phyloP scores from a whole-genome alignment of 2,888 invertebrate species.

The Philopedon plagiatum region DNA sequence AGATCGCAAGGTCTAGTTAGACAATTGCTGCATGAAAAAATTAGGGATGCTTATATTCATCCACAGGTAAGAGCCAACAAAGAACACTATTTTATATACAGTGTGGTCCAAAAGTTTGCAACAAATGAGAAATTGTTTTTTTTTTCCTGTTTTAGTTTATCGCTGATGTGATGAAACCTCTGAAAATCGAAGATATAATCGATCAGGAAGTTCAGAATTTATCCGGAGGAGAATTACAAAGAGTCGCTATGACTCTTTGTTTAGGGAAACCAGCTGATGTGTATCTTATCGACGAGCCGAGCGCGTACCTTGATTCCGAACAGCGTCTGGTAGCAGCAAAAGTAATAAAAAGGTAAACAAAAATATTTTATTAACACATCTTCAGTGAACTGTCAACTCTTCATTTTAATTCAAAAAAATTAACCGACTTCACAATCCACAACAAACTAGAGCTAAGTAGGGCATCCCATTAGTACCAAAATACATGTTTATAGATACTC shows the following conservation, averaged over 20 bases:
- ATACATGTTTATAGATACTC: too few species aligned
- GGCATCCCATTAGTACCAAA: too few species aligned
- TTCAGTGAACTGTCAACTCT: too few species aligned
- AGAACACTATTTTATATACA: too few species aligned
- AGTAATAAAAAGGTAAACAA: conserved; percentile 94
- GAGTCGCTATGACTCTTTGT: conserved; percentile 96
- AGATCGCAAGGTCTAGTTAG: conserved; percentile 95
- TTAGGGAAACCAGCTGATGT: conserved; percentile 99
- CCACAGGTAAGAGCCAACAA: conserved; percentile 79
- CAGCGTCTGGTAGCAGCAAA: conserved; percentile 99
- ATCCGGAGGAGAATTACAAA: conserved; percentile 99
- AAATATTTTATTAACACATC: too few species aligned
- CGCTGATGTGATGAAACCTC: conserved; percentile 98
- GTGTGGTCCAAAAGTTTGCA: too few species aligned
- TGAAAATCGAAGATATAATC: conserved; percentile 96
- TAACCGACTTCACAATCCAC: too few species aligned
- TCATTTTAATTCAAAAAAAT: too few species aligned
- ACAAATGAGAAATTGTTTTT: too few species aligned
- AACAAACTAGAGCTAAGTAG: too few species aligned
- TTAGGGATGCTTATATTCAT: conserved; percentile 97
- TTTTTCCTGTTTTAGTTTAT: conserved; percentile 80
- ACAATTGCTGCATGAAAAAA: conserved; percentile 94
- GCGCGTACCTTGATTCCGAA: conserved; percentile 99
- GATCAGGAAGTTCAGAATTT: conserved; percentile 98
- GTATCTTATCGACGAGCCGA: conserved; percentile 98